Conservation (phyloP, 2,888 invertebrate genomes). For the Napeogenes sylphis region DNA sequence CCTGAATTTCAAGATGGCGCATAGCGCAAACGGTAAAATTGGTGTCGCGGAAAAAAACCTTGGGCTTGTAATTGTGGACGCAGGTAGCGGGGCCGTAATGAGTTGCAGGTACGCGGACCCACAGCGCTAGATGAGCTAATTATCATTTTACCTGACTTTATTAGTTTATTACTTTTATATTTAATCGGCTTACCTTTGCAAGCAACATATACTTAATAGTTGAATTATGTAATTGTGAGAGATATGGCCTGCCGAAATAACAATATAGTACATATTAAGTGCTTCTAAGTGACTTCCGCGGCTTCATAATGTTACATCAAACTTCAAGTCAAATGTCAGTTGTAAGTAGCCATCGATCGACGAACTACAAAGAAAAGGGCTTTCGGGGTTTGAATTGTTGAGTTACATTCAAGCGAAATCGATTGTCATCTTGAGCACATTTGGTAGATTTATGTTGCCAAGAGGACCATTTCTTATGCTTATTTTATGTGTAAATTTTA, state of each 20-base stretch:
- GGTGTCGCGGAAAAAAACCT: slow-evolving; percentile 36
- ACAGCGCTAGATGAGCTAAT: slow-evolving; percentile 18
- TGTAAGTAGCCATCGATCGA: slow-evolving; percentile 6
- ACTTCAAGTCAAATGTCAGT: background rate
- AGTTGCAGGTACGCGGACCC: slow-evolving; percentile 24
- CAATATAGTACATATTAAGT: no score
- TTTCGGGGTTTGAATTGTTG: slow-evolving; percentile 1
- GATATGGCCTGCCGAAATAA: no score
- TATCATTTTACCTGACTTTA: slow-evolving; percentile 11
- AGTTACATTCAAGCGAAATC: slow-evolving; percentile 2
- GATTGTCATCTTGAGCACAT: slow-evolving; percentile 6
- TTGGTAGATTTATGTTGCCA: background rate
- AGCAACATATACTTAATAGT: no score
- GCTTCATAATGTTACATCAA: background rate
- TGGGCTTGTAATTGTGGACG: slow-evolving; percentile 33
- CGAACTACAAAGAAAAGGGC: slow-evolving; percentile 4
- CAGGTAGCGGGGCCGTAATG: slow-evolving; percentile 33
- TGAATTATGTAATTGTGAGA: no score
- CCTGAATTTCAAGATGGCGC: slow-evolving; percentile 24
- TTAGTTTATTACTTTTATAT: background rate
- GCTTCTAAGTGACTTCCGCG: no score
- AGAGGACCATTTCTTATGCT: slow-evolving; percentile 7
- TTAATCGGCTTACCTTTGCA: background rate
- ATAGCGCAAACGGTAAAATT: slow-evolving; percentile 32
- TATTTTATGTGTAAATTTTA: slow-evolving; percentile 5